Conservation (phyloP, 2,113 vertebrate genomes). For the Hassar affinis region DNA sequence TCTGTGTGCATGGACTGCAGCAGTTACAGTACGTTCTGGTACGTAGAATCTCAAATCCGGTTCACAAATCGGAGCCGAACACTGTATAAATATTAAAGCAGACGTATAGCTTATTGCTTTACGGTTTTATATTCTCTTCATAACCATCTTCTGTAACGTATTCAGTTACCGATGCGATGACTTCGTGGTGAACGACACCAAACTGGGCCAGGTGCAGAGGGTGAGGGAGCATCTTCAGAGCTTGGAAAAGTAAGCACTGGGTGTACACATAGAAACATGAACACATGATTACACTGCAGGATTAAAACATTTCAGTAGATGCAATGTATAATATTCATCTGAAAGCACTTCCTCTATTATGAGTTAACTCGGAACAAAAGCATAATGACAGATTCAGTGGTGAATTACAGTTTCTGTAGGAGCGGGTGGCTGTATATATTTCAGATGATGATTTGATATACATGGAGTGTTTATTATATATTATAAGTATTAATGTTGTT, state of each 20-base stretch:
- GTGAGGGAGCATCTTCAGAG: constrained; percentile 94
- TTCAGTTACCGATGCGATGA: constrained; percentile 97
- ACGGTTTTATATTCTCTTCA: neutral
- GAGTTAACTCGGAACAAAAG: neutral
- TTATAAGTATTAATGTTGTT: neutral
- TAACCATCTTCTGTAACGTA: constrained; percentile 52
- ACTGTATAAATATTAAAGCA: neutral
- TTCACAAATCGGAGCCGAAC: neutral
- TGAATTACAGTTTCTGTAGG: neutral
- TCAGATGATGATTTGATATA: neutral
- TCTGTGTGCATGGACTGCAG: constrained; percentile 98
- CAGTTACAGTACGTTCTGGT: constrained; percentile 97
- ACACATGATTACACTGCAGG: neutral
- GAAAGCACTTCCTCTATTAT: neutral
- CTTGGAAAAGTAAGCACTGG: constrained; percentile 92
- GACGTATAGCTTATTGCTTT: no score
- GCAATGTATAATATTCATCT: neutral
- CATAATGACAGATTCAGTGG: neutral
- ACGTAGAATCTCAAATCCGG: constrained; percentile 57
- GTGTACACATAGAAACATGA: neutral
- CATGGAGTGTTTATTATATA: neutral
- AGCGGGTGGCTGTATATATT: neutral
- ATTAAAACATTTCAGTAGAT: neutral
- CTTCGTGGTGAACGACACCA: constrained; percentile 96
- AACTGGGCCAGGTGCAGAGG: constrained; percentile 90